These are phyloP conservation scores for Antheraea assamensis DNA, from an alignment of 2,888 invertebrate genomes.

Conservation along the genomic window DNA sequence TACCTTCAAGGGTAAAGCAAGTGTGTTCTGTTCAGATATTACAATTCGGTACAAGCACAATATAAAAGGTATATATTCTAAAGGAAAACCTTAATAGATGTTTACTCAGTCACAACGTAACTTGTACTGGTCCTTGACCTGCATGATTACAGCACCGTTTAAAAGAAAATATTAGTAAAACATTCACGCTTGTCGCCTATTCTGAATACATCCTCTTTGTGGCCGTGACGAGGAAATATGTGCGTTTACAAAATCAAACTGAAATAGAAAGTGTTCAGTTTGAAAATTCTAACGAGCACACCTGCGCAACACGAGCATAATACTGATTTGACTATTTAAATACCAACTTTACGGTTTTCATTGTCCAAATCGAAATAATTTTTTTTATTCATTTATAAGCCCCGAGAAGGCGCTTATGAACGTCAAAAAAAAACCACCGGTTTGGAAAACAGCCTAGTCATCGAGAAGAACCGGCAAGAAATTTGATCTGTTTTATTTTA, in stretches of 20 bases:
- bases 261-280: slow-evolving; percentile 12
- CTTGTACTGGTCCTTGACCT: slow-evolving; percentile 9
- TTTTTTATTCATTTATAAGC: too few relatives aligned
- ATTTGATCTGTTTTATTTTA: too few relatives aligned
- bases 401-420: too few relatives aligned
- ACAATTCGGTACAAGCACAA: not conserved
- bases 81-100: slow-evolving; percentile 10
- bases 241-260: slow-evolving; percentile 8
- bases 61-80: not conserved
- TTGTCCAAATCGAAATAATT: not conserved
- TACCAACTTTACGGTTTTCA: not conserved
- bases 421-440: too few relatives aligned
- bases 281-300: slow-evolving; percentile 12
- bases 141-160: slow-evolving; percentile 11
- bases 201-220: slow-evolving; percentile 10
- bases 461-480: too few relatives aligned
- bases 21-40: not conserved
- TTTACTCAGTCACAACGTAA: slow-evolving; percentile 12
- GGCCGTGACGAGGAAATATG: slow-evolving; percentile 12
- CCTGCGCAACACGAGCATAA: slow-evolving; percentile 1
- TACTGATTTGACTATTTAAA: not conserved
- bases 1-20: too few relatives aligned
- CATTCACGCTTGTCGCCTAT: slow-evolving; percentile 9
- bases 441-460: too few relatives aligned
- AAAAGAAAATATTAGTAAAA: slow-evolving; percentile 18